Evolutionary conservation across 1,140 invertebrate genomes (phyloP), one percentile per base, ranked within the genome.

Genomic region (Drosophila willistoni): DNA sequence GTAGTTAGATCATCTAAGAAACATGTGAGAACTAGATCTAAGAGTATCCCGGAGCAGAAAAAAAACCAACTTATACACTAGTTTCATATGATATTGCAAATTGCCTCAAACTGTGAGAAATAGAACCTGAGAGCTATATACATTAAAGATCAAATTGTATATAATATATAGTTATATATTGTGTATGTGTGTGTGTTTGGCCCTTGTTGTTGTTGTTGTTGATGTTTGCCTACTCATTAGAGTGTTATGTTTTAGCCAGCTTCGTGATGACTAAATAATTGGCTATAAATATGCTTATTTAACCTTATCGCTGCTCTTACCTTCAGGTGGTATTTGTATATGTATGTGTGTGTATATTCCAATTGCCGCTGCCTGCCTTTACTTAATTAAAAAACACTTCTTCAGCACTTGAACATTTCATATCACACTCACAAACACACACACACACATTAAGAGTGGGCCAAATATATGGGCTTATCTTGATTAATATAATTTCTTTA

Each of bases 221-320:
- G n/a, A n/a, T n/a, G 10, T 59, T 34, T 59, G 17, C 56, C 17
- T 39, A 36, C 56, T 59, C 34, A 56, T 76, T 76, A 60, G 19
- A 41, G 47, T 33, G 33, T 65, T 68, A 44, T 71, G 69, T 36
- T 41, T 29, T 34, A 56, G 62, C 33, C 9, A 13, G 54, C 14
- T 44, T 51, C 9, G 60, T 69, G 68, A 77, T 82, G 61, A 78
- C 47, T 70, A 33, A 59, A 65, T 84, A 80, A 83, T 80, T 83
- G 69, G 29, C 61, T 47, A 71, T 71, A 68, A 77, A 73, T 69
- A 73, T 44, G 62, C 42, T 70, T 39, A 71, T 75, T 73, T 44
- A 75, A 71, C 59, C 70, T 79, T 82, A 71, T 74, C 60, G 42
- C 34, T 56, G 17, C 25, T 76, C 60, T 56, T 77, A 77, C 73